A percentile compares a stretch with the other conserved stretches of the same genome.
phyloP scores from a whole-genome alignment of 1,140 invertebrate genomes.

The Archegozetes longisetosus region DNA sequence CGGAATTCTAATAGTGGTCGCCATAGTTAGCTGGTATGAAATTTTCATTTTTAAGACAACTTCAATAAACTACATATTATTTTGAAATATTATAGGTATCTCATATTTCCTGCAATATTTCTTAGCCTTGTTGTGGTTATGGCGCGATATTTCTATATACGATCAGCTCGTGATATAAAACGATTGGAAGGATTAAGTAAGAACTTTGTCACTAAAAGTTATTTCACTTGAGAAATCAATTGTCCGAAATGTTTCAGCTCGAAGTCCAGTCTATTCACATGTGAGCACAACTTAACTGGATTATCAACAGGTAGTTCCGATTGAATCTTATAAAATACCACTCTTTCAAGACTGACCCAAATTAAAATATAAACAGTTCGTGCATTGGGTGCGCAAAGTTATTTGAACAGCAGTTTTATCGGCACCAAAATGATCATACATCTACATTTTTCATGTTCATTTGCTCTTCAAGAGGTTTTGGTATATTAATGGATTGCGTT shows the following conservation, averaged over 20 bases:
- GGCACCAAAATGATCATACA: constrained; percentile 45
- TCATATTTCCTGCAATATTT: constrained; percentile 48
- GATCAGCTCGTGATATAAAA: constrained; percentile 65
- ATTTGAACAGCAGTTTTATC: constrained; percentile 44
- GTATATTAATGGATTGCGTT: constrained; percentile 58
- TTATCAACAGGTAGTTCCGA: too few relatives aligned
- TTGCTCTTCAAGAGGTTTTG: constrained; percentile 60
- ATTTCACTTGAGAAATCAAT: background rate
- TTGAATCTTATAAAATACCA: too few relatives aligned
- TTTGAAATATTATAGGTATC: too few relatives aligned
- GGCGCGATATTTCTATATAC: constrained; percentile 56
- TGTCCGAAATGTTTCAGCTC: constrained; percentile 22
- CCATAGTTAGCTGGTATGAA: constrained; percentile 54
- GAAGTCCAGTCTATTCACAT: constrained; percentile 37
- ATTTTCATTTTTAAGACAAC: too few relatives aligned
- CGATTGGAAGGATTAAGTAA: constrained; percentile 58
- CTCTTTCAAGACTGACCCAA: constrained; percentile 34
- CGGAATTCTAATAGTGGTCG: constrained; percentile 43
- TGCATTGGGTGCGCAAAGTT: constrained; percentile 34
- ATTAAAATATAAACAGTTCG: too few relatives aligned
- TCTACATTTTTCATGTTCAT: constrained; percentile 55
- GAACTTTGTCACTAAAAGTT: background rate
- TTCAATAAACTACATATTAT: too few relatives aligned
- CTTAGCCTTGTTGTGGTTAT: constrained; percentile 52
- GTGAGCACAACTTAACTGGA: too few relatives aligned